Evolutionary conservation across 2,113 vertebrate species (phyloP).

Genomic region (Gambusia holbrooki): DNA sequence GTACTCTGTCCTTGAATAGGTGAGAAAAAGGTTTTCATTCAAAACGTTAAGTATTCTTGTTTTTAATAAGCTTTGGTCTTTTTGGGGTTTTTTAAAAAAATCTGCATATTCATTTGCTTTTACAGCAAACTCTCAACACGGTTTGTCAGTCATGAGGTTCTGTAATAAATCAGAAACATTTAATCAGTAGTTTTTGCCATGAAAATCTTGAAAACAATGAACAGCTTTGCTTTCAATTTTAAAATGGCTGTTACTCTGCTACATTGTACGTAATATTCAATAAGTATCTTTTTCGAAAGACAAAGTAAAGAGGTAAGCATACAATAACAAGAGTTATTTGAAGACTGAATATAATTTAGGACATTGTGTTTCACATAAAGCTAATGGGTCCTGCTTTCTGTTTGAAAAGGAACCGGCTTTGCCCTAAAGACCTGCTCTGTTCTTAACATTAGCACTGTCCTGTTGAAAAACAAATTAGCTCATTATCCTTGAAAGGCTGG

Average conservation of each 20-base stretch:
- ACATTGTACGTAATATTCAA: constrained; percentile 2
- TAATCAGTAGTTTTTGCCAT: too few relatives aligned
- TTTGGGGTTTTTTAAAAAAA: too few relatives aligned
- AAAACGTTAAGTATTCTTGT: background rate
- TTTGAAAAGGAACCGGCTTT: constrained; percentile 28
- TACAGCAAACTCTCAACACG: too few relatives aligned
- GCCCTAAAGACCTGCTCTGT: constrained; percentile 15
- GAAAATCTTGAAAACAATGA: too few relatives aligned
- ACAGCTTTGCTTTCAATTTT: background rate
- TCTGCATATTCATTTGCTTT: too few relatives aligned
- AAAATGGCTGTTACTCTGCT: background rate
- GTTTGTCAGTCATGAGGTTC: too few relatives aligned
- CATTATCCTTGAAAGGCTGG: constrained; percentile 70
- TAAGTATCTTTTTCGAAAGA: constrained; percentile 17
- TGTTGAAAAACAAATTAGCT: constrained; percentile 72
- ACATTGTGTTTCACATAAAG: constrained; percentile 19
- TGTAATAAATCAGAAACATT: too few relatives aligned
- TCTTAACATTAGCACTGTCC: constrained; percentile 41
- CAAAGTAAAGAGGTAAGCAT: background rate
- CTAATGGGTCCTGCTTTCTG: constrained; percentile 17
- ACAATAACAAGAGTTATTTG: constrained; percentile 16
- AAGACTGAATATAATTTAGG: constrained; percentile 10
- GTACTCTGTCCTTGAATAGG: background rate
- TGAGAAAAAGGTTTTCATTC: constrained; percentile 5
- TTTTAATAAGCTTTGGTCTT: too few relatives aligned